Evolutionary conservation across 2,113 vertebrate species (phyloP).

Genomic region (Ciconia stormi): DNA sequence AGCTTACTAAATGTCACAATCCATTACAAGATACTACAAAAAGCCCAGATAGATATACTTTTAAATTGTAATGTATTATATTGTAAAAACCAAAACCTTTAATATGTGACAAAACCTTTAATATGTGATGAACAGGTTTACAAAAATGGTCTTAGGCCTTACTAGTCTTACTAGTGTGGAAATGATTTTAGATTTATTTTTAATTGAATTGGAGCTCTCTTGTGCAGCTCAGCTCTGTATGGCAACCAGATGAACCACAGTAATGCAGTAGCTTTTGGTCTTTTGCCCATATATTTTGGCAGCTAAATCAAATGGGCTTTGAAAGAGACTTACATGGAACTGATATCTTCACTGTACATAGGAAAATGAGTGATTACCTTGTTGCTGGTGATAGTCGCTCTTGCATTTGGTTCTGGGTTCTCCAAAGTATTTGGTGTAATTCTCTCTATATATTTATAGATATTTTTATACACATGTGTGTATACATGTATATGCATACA

Average conservation of each 20-base stretch:
- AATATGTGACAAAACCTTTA: not conserved
- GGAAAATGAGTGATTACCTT: not conserved
- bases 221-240: not conserved
- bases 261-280: not conserved
- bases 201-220: not conserved
- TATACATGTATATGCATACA: not conserved
- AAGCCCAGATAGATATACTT: not conserved
- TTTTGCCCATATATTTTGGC: not conserved
- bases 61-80: not conserved
- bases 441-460: too few species aligned
- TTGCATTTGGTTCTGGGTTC: not conserved
- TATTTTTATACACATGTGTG: not conserved
- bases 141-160: not conserved
- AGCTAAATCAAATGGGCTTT: not conserved
- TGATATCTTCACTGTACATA: not conserved
- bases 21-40: not conserved
- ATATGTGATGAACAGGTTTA: not conserved
- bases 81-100: not conserved
- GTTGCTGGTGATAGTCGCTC: not conserved
- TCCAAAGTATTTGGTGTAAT: not conserved
- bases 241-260: not conserved
- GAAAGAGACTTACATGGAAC: not conserved
- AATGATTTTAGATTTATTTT: not conserved
- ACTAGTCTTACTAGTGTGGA: not conserved
- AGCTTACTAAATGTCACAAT: not conserved